Evolutionary conservation across 2,888 invertebrate species (phyloP).

Genomic region (Sinopyrophorus schimmeli): DNA sequence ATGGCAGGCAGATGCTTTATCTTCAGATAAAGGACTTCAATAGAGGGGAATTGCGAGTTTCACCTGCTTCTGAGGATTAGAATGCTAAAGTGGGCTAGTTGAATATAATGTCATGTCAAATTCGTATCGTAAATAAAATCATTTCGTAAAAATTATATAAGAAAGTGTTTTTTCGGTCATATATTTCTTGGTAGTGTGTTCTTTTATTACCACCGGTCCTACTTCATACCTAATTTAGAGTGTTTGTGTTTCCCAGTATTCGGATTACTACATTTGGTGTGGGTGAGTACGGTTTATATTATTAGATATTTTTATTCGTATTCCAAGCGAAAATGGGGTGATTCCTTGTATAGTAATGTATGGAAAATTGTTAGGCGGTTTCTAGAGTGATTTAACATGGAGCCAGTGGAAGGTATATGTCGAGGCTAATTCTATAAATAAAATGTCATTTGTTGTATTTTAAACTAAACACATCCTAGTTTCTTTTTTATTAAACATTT

Average conservation of each 20-base stretch:
- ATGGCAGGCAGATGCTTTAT: too few relatives aligned
- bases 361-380: background rate
- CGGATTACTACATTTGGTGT: constrained; percentile 19
- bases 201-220: background rate
- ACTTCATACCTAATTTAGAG: constrained; percentile 1
- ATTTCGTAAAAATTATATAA: constrained; percentile 1
- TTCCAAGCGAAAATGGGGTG: background rate
- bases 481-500: constrained; percentile 15
- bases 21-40: too few relatives aligned
- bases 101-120: constrained; percentile 19
- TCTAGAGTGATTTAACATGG: constrained; percentile 1
- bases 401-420: constrained; percentile 7
- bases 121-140: constrained; percentile 12
- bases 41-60: too few relatives aligned
- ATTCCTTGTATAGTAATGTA: constrained; percentile 5
- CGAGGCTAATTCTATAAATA: constrained; percentile 25
- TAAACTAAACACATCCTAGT: constrained; percentile 18
- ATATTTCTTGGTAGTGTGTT: background rate
- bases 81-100: constrained; percentile 16
- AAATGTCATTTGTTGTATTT: constrained; percentile 29
- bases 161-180: background rate
- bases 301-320: constrained; percentile 8
- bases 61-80: constrained; percentile 7
- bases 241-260: constrained; percentile 6
- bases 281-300: constrained; percentile 14